Conservation (phyloP, 2,797 vertebrate genomes). For the Crossoptilon crossoptilon region DNA sequence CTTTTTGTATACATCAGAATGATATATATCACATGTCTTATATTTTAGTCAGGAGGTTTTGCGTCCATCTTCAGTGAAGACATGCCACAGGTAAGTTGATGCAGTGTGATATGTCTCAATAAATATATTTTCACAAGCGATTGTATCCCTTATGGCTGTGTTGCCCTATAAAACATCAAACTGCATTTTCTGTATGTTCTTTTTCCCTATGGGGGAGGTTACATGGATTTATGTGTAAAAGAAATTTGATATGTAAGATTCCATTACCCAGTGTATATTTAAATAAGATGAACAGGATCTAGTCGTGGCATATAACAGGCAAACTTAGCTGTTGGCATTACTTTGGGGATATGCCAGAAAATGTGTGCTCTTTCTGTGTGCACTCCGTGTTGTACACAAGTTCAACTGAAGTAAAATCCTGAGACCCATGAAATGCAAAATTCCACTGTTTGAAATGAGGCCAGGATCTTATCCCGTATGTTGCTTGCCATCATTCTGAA, state of each 20-base stretch:
- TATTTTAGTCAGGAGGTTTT: conserved; percentile 81
- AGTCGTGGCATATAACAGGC: neutral
- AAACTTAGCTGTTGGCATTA: neutral
- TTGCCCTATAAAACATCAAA: neutral
- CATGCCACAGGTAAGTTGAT: conserved; percentile 79
- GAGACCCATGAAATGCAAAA: neutral
- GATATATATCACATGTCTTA: conserved; percentile 71
- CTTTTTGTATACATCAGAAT: conserved; percentile 52
- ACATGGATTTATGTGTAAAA: neutral
- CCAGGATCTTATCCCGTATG: neutral
- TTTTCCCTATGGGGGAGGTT: neutral
- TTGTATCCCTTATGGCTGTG: neutral
- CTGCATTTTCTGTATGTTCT: neutral
- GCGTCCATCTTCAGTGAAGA: conserved; percentile 83
- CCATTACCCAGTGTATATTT: neutral
- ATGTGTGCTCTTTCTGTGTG: neutral
- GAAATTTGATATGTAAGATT: neutral
- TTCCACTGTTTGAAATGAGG: neutral
- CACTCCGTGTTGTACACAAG: neutral
- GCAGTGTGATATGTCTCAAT: conserved; percentile 24
- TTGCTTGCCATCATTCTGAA: conserved; percentile 53
- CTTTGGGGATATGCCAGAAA: neutral
- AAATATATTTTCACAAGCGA: neutral
- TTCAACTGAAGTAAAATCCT: neutral
- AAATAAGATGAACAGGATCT: neutral